Conservation (phyloP, 1,140 invertebrate genomes). For the Tetramorium parvispinum region DNA sequence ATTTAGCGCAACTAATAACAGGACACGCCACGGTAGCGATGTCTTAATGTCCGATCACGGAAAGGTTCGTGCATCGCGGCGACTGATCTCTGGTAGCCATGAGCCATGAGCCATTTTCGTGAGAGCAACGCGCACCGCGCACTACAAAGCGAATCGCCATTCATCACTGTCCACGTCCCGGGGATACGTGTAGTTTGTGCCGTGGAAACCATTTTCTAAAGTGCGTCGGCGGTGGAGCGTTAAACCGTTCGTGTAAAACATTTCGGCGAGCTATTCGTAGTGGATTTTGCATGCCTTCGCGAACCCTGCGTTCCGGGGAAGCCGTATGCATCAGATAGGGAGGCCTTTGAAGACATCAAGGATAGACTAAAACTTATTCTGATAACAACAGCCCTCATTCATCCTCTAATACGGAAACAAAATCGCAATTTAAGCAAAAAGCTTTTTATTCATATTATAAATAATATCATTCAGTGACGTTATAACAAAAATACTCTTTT, state of each 20-base stretch:
- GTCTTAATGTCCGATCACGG: slow-evolving; percentile 58
- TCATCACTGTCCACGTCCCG: slow-evolving; percentile 61
- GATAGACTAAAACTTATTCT: neutral
- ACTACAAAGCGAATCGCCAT: slow-evolving; percentile 62
- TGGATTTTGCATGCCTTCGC: slow-evolving; percentile 40
- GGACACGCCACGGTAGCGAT: slow-evolving; percentile 51
- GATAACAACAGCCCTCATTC: neutral
- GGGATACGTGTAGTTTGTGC: slow-evolving; percentile 59
- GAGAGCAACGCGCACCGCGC: slow-evolving; percentile 51
- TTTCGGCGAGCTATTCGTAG: slow-evolving; percentile 45
- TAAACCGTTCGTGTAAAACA: slow-evolving; percentile 60
- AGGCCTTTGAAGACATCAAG: neutral
- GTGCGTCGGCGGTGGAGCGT: slow-evolving; percentile 59
- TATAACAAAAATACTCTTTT: neutral
- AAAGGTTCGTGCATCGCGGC: slow-evolving; percentile 61
- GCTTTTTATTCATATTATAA: neutral
- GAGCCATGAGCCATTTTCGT: slow-evolving; percentile 59
- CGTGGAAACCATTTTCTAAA: slow-evolving; percentile 63
- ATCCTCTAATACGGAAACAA: too few species aligned
- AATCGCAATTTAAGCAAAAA: neutral
- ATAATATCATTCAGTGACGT: neutral
- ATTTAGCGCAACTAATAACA: slow-evolving; percentile 60
- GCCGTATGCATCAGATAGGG: neutral
- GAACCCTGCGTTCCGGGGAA: slow-evolving; percentile 9
- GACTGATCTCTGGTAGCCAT: slow-evolving; percentile 49